phyloP scores from a whole-genome alignment of 37 sponge, comb jelly and placozoan genomes.

The Spongilla lacustris region DNA sequence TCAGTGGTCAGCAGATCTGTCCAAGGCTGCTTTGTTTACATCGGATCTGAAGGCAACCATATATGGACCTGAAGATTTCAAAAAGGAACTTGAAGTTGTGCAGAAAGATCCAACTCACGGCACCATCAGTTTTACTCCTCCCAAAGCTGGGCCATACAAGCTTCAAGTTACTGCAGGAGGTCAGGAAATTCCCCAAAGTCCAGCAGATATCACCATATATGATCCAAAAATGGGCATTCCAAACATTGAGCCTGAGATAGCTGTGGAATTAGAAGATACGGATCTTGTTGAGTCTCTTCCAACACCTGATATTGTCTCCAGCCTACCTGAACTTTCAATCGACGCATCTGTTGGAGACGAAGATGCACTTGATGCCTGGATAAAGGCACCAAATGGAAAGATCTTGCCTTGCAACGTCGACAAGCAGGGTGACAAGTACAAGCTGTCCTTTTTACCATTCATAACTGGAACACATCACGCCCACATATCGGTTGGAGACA shows the following conservation, averaged over 20 bases:
- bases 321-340: neutral
- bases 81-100: neutral
- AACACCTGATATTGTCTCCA: neutral
- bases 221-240: neutral
- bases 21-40: neutral
- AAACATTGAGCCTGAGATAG: neutral
- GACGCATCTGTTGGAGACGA: neutral
- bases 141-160: neutral
- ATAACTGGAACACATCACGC: conserved; percentile 1
- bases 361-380: neutral
- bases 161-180: neutral
- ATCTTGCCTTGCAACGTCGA: neutral
- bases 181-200: neutral
- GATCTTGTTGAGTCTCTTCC: neutral
- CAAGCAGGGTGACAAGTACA: conserved; percentile 19
- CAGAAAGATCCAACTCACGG: neutral
- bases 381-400: neutral
- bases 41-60: neutral
- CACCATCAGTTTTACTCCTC: neutral
- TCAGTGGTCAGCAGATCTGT: neutral
- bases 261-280: neutral
- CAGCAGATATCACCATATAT: neutral
- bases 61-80: neutral
- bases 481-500: conserved; percentile 19
- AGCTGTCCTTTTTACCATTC: conserved; percentile 2